These are phyloP conservation scores for Micromesistius poutassou DNA, from an alignment of 2,797 vertebrate genomes.

Conservation along the genomic window DNA sequence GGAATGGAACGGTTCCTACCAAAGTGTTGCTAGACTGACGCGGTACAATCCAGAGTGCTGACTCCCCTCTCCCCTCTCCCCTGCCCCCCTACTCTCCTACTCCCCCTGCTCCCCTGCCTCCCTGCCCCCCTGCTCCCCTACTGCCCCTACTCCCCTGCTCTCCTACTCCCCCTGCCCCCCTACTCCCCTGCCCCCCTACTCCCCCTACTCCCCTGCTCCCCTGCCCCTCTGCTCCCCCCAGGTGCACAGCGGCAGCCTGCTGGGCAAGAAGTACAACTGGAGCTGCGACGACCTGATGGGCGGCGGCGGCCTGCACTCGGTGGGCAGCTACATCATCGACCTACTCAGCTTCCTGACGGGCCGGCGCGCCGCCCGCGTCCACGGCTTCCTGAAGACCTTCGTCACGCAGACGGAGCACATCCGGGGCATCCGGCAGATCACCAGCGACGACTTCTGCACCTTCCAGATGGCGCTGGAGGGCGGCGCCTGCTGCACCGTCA, in stretches of 20 bases:
- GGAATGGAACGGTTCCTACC: neutral
- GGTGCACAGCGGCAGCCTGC: constrained; percentile 92
- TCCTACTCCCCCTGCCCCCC: neutral
- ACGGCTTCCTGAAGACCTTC: constrained; percentile 95
- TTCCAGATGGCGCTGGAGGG: constrained; percentile 98
- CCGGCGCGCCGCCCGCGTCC: constrained; percentile 89
- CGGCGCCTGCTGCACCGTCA: constrained; percentile 94
- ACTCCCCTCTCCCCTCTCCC: neutral
- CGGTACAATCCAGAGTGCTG: neutral
- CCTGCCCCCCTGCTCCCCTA: constrained; percentile 9
- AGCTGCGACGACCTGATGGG: constrained; percentile 99
- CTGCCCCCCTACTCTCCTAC: neutral
- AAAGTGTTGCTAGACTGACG: neutral
- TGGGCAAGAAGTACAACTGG: constrained; percentile 99
- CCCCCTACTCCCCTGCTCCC: constrained; percentile 17
- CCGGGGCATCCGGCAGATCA: constrained; percentile 96
- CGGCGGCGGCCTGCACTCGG: constrained; percentile 92
- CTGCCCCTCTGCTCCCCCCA: constrained; percentile 27
- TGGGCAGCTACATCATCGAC: constrained; percentile 98
- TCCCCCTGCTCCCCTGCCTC: too few species aligned
- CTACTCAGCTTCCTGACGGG: constrained; percentile 93
- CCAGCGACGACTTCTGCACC: constrained; percentile 97
- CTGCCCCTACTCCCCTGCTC: too few species aligned
- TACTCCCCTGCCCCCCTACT: too few species aligned
- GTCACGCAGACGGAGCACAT: constrained; percentile 98